Evolutionary conservation across 2,797 vertebrate genomes (phyloP).

Genomic region (Myotis daubentonii): DNA sequence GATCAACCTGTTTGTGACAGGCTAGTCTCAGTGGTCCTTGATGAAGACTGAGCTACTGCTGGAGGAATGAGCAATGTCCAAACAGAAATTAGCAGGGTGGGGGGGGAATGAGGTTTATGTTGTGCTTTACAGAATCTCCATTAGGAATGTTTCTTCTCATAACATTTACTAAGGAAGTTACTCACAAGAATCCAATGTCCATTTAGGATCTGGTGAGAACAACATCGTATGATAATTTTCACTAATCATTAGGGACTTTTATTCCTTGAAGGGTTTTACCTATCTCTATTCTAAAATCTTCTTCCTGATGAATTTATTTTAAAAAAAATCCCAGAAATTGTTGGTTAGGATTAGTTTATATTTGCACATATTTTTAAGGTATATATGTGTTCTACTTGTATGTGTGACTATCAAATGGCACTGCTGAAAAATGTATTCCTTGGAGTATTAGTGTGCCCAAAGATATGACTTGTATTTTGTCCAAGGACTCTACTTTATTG

Average conservation of each 20-base stretch:
- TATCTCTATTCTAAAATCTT: background rate
- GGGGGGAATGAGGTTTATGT: background rate
- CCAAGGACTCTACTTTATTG: background rate
- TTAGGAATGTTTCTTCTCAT: background rate
- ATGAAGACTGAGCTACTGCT: background rate
- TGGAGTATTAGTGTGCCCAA: background rate
- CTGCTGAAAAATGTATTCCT: background rate
- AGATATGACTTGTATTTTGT: background rate
- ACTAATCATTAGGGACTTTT: background rate
- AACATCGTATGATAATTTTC: background rate
- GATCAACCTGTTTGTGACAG: too few species aligned
- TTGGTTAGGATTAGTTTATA: background rate
- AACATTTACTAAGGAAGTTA: background rate
- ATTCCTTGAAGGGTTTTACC: background rate
- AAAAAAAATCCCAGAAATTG: background rate
- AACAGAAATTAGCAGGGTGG: background rate
- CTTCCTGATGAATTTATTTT: background rate
- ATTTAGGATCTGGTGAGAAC: background rate
- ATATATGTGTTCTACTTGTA: background rate
- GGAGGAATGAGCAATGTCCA: background rate
- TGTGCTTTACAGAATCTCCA: background rate
- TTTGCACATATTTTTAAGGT: background rate
- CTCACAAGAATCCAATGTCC: background rate
- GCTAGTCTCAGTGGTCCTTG: rapidly evolving
- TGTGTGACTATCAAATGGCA: background rate